These are phyloP conservation scores for Parauchenoglanis ngamensis DNA, from an alignment of 2,797 vertebrate species.

Conservation along the genomic window DNA sequence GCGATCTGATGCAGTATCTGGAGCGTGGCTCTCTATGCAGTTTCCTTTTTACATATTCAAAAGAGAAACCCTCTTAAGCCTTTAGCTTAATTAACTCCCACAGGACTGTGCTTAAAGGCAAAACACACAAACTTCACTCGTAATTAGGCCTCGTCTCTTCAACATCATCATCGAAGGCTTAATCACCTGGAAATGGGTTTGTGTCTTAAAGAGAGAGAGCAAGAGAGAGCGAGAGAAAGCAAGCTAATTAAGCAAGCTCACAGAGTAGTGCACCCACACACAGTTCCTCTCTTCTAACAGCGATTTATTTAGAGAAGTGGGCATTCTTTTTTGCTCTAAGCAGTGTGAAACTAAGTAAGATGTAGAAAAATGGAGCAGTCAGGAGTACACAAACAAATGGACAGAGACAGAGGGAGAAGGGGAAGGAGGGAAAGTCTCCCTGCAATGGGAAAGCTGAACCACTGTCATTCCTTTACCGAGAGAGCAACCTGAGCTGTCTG, in stretches of 20 bases:
- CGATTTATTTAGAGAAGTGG: slow-evolving; percentile 9
- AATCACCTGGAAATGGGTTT: slow-evolving; percentile 68
- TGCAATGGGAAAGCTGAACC: neutral
- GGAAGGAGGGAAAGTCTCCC: neutral
- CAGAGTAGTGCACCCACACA: slow-evolving; percentile 29
- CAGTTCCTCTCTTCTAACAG: slow-evolving; percentile 5
- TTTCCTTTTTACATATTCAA: slow-evolving; percentile 12
- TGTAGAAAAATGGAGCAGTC: neutral
- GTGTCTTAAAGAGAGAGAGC: slow-evolving; percentile 49
- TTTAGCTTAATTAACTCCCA: slow-evolving; percentile 66
- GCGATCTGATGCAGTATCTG: neutral
- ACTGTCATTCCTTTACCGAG: slow-evolving; percentile 16
- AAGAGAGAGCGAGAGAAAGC: slow-evolving; percentile 57
- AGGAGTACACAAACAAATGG: slow-evolving; percentile 5
- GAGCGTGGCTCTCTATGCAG: neutral
- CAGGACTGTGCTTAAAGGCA: slow-evolving; percentile 57
- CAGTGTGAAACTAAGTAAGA: slow-evolving; percentile 15
- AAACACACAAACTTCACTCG: slow-evolving; percentile 59
- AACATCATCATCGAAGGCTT: slow-evolving; percentile 64
- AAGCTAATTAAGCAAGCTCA: slow-evolving; percentile 64
- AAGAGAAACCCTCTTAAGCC: slow-evolving; percentile 5
- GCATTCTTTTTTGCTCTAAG: neutral
- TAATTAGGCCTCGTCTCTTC: slow-evolving; percentile 66
- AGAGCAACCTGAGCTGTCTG: slow-evolving; percentile 37
- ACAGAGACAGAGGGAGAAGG: neutral